phyloP scores from a whole-genome alignment of 2,888 invertebrate genomes.

The Lycia hirtaria region DNA sequence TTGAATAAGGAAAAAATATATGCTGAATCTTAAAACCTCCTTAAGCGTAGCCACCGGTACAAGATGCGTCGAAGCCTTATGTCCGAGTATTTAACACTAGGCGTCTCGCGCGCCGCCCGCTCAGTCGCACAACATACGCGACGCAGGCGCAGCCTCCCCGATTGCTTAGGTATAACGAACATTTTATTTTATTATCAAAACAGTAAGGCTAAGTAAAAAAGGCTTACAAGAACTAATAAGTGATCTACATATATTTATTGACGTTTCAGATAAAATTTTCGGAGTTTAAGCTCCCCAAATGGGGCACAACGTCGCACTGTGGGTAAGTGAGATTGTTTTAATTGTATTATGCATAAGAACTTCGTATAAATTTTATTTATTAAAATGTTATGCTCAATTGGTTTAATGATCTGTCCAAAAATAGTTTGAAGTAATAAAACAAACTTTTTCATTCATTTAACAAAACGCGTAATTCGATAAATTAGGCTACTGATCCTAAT shows the following conservation, averaged over 20 bases:
- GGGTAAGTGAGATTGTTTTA: slow-evolving; percentile 63
- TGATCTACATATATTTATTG: slow-evolving; percentile 21
- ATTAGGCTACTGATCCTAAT: slow-evolving; percentile 12
- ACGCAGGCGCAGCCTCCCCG: slow-evolving; percentile 60
- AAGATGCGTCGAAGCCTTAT: slow-evolving; percentile 69
- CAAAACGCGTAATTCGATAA: slow-evolving; percentile 4
- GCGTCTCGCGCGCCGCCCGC: slow-evolving; percentile 68
- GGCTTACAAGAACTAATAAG: neutral
- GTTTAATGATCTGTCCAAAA: neutral
- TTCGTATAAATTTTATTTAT: neutral
- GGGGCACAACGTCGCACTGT: slow-evolving; percentile 65
- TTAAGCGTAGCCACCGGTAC: slow-evolving; percentile 65
- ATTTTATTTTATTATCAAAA: slow-evolving; percentile 39
- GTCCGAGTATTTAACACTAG: slow-evolving; percentile 81
- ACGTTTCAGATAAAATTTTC: slow-evolving; percentile 54
- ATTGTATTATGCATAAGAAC: neutral
- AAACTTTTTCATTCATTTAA: neutral
- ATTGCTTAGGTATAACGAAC: slow-evolving; percentile 41
- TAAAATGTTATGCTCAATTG: neutral
- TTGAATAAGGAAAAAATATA: slow-evolving; percentile 31
- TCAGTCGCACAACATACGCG: slow-evolving; percentile 72
- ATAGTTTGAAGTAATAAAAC: neutral
- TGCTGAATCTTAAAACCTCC: slow-evolving; percentile 57
- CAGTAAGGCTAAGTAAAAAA: slow-evolving; percentile 32
- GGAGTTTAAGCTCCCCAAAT: slow-evolving; percentile 66